These are phyloP conservation scores for Tiliacea aurago DNA, from an alignment of 2,888 invertebrate species.

Conservation along the genomic window DNA sequence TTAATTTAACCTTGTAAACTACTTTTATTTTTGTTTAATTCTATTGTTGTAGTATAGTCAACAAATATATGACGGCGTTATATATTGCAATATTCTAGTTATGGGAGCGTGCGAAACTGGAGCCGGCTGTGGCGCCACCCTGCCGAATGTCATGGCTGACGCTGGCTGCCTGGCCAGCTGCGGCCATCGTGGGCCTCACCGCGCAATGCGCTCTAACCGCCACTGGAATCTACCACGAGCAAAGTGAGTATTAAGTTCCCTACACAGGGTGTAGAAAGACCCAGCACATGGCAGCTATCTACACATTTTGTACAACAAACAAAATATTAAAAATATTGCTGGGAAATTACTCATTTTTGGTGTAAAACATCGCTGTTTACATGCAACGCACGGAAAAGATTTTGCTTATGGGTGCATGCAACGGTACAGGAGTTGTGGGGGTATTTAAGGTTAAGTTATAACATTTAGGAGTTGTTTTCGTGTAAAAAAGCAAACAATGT, in stretches of 20 bases:
- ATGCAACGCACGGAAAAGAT: too few relatives aligned
- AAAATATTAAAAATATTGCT: neutral
- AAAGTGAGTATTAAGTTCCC: slow-evolving; percentile 83
- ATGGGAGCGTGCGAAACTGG: slow-evolving; percentile 92
- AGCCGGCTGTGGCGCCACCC: slow-evolving; percentile 89
- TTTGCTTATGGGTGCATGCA: too few relatives aligned
- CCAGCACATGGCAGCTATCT: too few relatives aligned
- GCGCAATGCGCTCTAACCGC: slow-evolving; percentile 93
- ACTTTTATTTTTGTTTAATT: neutral
- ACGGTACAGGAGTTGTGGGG: too few relatives aligned
- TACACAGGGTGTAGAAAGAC: neutral
- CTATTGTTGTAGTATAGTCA: neutral
- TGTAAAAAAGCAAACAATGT: too few relatives aligned
- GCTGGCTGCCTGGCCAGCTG: slow-evolving; percentile 93
- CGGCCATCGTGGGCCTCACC: slow-evolving; percentile 92
- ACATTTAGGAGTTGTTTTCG: too few relatives aligned
- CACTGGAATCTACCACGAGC: slow-evolving; percentile 91
- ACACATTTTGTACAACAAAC: neutral
- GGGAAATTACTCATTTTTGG: neutral
- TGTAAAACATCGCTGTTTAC: too few relatives aligned
- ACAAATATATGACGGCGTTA: neutral
- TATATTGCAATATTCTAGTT: slow-evolving; percentile 74
- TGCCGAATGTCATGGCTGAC: slow-evolving; percentile 94
- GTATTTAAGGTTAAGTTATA: too few relatives aligned
- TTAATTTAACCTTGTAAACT: too few relatives aligned